phyloP scores from a whole-genome alignment of 2,113 vertebrate genomes.

The Pluvianellus socialis region DNA sequence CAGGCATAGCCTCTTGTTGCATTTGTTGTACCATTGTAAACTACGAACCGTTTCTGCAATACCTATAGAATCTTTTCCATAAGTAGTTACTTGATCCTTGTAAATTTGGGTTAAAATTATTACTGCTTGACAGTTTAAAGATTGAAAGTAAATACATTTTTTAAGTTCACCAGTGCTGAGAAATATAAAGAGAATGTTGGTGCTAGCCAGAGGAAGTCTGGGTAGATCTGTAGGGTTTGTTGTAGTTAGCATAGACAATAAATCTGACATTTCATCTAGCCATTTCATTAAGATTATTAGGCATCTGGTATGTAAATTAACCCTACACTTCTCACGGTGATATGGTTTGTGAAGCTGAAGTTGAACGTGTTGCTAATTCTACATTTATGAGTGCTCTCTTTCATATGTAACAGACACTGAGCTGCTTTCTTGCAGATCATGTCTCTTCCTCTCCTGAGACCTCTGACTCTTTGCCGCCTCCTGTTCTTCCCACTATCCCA shows the following conservation, averaged over 20 bases:
- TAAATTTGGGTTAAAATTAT: slow-evolving; percentile 40
- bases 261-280: not conserved
- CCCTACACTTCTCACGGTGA: not conserved
- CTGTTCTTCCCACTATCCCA: not conserved
- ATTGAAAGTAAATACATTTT: slow-evolving; percentile 6
- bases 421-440: not conserved
- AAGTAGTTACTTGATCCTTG: not conserved
- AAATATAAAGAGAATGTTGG: not conserved
- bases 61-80: not conserved
- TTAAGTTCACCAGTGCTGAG: not conserved
- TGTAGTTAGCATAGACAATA: not conserved
- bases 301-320: not conserved
- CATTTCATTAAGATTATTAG: not conserved
- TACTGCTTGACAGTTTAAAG: slow-evolving; percentile 6
- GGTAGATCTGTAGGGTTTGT: not conserved
- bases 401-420: not conserved
- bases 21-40: not conserved
- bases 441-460: not conserved
- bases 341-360: not conserved
- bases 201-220: not conserved
- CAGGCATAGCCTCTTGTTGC: not conserved
- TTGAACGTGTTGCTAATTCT: not conserved
- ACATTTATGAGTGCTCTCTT: not conserved
- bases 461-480: not conserved
- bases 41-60: not conserved